Evolutionary conservation across 2,888 invertebrate genomes (phyloP), one percentile per base, ranked within the genome.

Genomic region (Antheraea assamensis): DNA sequence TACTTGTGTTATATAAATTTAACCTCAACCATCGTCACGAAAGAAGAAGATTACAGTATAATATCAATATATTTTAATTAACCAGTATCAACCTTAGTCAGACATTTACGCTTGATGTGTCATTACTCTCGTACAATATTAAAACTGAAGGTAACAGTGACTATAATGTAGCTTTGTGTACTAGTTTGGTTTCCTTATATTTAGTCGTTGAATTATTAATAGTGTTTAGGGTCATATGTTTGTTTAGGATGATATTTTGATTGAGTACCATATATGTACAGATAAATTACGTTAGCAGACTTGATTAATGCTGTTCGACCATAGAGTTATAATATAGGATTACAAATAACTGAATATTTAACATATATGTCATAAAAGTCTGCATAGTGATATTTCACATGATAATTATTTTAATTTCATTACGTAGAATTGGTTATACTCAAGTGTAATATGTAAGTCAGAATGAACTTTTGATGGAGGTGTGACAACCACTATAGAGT

Each of bases 171-270:
- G 58, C 58, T 58, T 24, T 58, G 24, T 61, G 61, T 27, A 61
- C 61, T 73, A 64, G 66, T 71, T 74, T 68, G 68, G 66, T 74
- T 74, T 74, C 79, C 77, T 80, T 82, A 81, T 84, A 85, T 85
- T 83, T 83, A 82, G 83, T 82, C 82, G 80, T 80, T 90, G 88
- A 90, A 90, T 90, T 86, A 90, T 90, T 84, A 84, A 89, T 88
- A 83, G 81, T 87, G 86, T 88, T 86, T 85, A 79, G 84, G 87
- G 83, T 82, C 85, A 87, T 80, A 79, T 81, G 90, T 92, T 91
- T 90, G 83, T 84, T 90, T 90, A 92, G 91, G 92, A 88, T 88
- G 83, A 87, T 88, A 88, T 90, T 89, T 88, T 88, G 87, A 88
- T 89, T 86, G 85, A 83, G 82, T 83, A 84, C 82, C 80, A 78